Conservation (phyloP, 1,140 invertebrate genomes). For the Brachionus paranguensis region DNA sequence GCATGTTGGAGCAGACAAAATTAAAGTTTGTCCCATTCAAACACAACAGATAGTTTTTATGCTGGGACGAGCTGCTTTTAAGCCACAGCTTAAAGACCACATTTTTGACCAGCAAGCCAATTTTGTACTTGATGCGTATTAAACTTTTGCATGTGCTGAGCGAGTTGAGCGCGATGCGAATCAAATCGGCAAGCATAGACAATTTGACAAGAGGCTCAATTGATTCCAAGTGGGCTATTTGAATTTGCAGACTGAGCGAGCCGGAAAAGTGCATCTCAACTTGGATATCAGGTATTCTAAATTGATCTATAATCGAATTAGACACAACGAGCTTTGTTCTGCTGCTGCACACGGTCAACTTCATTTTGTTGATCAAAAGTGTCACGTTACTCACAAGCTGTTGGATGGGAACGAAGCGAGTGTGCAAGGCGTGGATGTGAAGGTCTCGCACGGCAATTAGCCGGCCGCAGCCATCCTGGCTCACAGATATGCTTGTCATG, state of each 20-base stretch:
- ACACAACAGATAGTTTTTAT: not conserved
- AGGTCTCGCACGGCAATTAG: not conserved
- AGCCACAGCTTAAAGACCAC: not conserved
- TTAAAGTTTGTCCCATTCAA: not conserved
- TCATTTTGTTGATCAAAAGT: not conserved
- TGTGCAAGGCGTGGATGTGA: not conserved
- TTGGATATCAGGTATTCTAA: not conserved
- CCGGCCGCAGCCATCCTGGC: not conserved
- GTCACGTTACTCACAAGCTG: not conserved
- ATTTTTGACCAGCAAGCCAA: not conserved
- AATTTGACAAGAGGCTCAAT: not conserved
- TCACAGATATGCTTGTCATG: not conserved
- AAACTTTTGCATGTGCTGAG: not conserved
- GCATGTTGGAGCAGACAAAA: not conserved
- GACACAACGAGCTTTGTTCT: not conserved
- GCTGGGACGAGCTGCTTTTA: not conserved
- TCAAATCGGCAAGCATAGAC: not conserved
- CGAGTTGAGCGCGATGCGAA: not conserved
- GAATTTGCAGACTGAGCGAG: not conserved
- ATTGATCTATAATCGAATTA: constrained; percentile 2
- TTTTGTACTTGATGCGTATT: not conserved
- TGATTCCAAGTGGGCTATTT: not conserved
- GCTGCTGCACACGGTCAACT: not conserved
- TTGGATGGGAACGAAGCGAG: not conserved
- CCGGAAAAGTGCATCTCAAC: not conserved